phyloP scores from a whole-genome alignment of 2,888 invertebrate species.

The Caenorhabditis sp. region DNA sequence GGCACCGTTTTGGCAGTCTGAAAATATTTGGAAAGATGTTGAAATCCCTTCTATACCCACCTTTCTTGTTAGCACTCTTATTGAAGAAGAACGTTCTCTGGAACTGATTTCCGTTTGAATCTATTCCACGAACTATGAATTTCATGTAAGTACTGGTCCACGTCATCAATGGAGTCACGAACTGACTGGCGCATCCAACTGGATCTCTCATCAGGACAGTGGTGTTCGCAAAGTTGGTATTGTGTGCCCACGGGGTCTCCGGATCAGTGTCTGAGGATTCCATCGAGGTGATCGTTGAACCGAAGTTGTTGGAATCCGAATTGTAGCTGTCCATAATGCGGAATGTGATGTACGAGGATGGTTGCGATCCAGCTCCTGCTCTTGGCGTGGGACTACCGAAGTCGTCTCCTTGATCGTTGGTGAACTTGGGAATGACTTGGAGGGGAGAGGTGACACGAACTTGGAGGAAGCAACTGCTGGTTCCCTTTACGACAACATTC shows the following conservation, averaged over 20 bases:
- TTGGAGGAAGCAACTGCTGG: constrained; percentile 53
- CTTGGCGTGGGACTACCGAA: constrained; percentile 61
- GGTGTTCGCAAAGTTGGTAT: not conserved
- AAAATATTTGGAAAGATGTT: not conserved
- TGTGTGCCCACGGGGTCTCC: constrained; percentile 23
- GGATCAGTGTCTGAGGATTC: constrained; percentile 51
- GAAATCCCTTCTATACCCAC: not conserved
- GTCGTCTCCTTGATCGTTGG: constrained; percentile 62
- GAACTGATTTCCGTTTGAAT: constrained; percentile 45
- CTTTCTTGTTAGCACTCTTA: constrained; percentile 15
- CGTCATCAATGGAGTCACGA: constrained; percentile 56
- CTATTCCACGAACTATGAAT: constrained; percentile 65
- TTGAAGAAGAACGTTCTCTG: constrained; percentile 69
- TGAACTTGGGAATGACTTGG: constrained; percentile 67
- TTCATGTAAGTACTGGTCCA: constrained; percentile 58
- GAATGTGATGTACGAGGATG: constrained; percentile 64
- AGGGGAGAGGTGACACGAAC: constrained; percentile 61
- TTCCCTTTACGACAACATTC: constrained; percentile 41
- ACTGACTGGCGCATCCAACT: constrained; percentile 68
- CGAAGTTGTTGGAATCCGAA: constrained; percentile 54
- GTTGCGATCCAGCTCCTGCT: constrained; percentile 39
- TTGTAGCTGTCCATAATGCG: constrained; percentile 65
- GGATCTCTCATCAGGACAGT: constrained; percentile 58
- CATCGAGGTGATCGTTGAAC: constrained; percentile 25
- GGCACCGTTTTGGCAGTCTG: constrained; percentile 60